Percentiles rank a stretch among this genome's conserved stretches.
Conservation (phyloP, 2,113 vertebrate genomes). For the Pachypanchax playfairii region DNA sequence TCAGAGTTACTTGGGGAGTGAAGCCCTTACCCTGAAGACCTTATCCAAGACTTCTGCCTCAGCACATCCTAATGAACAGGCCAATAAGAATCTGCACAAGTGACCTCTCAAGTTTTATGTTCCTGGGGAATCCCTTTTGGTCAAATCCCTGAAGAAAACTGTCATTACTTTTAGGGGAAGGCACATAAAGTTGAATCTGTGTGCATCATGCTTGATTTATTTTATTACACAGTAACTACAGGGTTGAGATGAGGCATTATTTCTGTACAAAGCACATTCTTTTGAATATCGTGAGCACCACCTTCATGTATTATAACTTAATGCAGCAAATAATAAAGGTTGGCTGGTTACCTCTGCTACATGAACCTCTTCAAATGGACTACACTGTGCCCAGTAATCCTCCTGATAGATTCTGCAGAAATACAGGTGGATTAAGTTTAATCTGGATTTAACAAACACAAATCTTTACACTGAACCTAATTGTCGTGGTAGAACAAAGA, state of each 20-base stretch:
- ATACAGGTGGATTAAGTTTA: conserved; percentile 55
- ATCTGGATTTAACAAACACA: conserved; percentile 75
- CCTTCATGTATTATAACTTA: conserved; percentile 25
- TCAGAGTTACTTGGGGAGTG: conserved; percentile 75
- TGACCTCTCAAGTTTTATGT: conserved; percentile 33
- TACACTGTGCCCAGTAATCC: conserved; percentile 65
- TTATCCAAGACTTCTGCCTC: conserved; percentile 54
- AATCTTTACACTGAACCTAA: conserved; percentile 59
- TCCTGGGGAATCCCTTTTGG: conserved; percentile 12
- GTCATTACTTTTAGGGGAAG: conserved; percentile 25
- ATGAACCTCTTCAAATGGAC: conserved; percentile 44
- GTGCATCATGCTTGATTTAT: conserved; percentile 9
- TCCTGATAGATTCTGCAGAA: conserved; percentile 61
- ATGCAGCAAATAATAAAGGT: conserved; percentile 41
- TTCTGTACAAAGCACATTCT: not conserved
- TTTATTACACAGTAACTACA: not conserved
- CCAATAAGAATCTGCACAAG: conserved; percentile 49
- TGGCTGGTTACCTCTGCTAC: conserved; percentile 53
- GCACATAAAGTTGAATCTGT: conserved; percentile 7
- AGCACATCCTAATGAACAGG: conserved; percentile 61
- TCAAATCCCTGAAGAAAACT: conserved; percentile 11
- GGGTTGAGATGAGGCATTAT: not conserved
- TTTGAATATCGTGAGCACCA: conserved; percentile 17
- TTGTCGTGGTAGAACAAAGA: conserved; percentile 56
- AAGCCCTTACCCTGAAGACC: conserved; percentile 59